Evolutionary conservation across 2,888 invertebrate species (phyloP).

Genomic region (Cylindroiulus punctatus): DNA sequence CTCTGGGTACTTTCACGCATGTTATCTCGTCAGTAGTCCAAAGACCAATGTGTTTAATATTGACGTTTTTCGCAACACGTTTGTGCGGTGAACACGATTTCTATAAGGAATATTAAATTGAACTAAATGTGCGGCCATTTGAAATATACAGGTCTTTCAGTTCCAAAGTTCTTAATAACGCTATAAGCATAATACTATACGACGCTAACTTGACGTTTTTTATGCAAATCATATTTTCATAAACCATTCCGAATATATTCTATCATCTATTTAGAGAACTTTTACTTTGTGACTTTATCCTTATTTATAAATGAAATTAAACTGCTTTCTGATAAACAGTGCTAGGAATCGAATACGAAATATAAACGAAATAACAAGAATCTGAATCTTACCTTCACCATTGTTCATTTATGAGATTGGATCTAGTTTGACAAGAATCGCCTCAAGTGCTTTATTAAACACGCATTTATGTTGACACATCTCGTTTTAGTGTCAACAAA

Average conservation of each 20-base stretch:
- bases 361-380: not conserved
- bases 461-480: slow-evolving; percentile 34
- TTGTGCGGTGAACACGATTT: not conserved
- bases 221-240: too few species aligned
- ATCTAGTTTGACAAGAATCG: not conserved
- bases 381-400: slow-evolving; percentile 11
- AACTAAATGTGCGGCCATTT: not conserved
- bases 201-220: too few species aligned
- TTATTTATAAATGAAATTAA: too few species aligned
- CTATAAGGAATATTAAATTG: not conserved
- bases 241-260: too few species aligned
- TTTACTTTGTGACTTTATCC: too few species aligned
- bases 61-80: not conserved
- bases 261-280: too few species aligned
- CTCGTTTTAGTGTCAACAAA: slow-evolving; percentile 14
- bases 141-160: too few species aligned
- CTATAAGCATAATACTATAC: too few species aligned
- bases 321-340: too few species aligned
- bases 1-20: not conserved
- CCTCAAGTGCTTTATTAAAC: not conserved
- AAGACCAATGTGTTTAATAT: slow-evolving; percentile 39
- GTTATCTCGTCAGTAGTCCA: not conserved
- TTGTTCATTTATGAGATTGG: slow-evolving; percentile 4
- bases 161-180: too few species aligned
- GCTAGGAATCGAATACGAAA: too few species aligned